These are phyloP conservation scores for Sogatella furcifera DNA, from an alignment of 1,140 invertebrate genomes.

Conservation along the genomic window DNA sequence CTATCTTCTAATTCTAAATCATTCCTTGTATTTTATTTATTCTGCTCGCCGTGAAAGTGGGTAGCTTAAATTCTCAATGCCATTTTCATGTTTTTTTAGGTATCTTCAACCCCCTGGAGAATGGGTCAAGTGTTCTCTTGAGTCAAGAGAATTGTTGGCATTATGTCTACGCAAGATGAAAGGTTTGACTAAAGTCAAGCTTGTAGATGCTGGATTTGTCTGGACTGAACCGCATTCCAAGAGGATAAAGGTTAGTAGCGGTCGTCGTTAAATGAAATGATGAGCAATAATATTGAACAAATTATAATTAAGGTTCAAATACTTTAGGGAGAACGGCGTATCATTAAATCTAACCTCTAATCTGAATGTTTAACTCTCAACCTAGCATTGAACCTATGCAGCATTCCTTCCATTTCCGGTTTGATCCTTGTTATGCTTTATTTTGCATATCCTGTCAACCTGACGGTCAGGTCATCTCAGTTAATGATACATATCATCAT, in stretches of 20 bases:
- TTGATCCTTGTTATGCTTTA: too few relatives aligned
- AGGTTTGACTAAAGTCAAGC: constrained; percentile 76
- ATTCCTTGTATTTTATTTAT: too few relatives aligned
- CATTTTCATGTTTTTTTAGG: constrained; percentile 34
- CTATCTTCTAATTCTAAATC: neutral
- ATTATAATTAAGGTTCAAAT: neutral
- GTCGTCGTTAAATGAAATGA: neutral
- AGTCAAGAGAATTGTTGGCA: constrained; percentile 85
- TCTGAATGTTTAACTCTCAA: too few relatives aligned
- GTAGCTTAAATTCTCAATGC: neutral
- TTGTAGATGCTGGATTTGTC: constrained; percentile 92
- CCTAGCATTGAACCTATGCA: too few relatives aligned
- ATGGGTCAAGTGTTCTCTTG: constrained; percentile 81
- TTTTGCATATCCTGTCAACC: too few relatives aligned
- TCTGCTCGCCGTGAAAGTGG: neutral
- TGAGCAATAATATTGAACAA: too few relatives aligned
- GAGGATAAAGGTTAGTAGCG: constrained; percentile 72
- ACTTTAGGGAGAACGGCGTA: too few relatives aligned
- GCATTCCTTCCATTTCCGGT: too few relatives aligned
- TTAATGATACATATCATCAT: too few relatives aligned
- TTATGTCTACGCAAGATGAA: constrained; percentile 92
- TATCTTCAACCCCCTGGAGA: constrained; percentile 88
- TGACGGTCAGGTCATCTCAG: too few relatives aligned
- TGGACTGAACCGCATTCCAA: constrained; percentile 99
- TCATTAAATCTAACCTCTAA: too few relatives aligned